Base-by-base conservation (phyloP, 2,797 vertebrate genomes). In the Oryzias dopingdopingensis region DNA sequence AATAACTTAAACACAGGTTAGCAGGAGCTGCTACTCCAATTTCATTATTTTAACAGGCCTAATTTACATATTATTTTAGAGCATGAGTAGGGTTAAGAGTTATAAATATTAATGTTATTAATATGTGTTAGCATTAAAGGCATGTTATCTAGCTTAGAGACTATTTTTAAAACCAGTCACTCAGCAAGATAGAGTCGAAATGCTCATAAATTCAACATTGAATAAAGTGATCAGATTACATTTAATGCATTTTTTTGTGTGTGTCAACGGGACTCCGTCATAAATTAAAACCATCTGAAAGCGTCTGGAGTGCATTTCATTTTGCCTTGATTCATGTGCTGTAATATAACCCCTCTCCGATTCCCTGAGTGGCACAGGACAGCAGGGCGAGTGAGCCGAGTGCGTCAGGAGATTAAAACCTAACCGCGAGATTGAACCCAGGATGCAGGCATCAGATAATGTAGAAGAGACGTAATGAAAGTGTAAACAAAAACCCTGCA, bases 261-360 rank as follows among this genome's bases (percentile, higher is more conserved):
- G 85, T 92, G 91, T 94, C 92, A 89, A 72, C 87, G 91, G 93
- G 90, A 92, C 92, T 92, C 86, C 85, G 87, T 89, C 92, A 94
- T 95, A 93, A 95, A 96, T 97, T 95, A 96, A 95, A 95, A 94
- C 89, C 92, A 91, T 91, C 88, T 95, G 93, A 94, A 93, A 90
- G 69, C 79, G 90, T 94, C 93, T 95, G 93, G 89, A 94, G 93
- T 91, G 93, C 93, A 94, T 95, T 96, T 95, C 91, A 94, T 95
- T 95, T 96, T 89, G 88, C 2, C 42, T 93, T 95, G 94, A 96
- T 97, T 96, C 93, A 94, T 94, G 91, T 73, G 86, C 90, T 92
- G 93, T 92, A 95, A 96, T 94, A 93, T 94, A 94, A 95, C 87
- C 90, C 92, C 77, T 94, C 92, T 93, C 90, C 83, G 68, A 93